These are phyloP conservation scores for Thunnus albacares DNA, from an alignment of 2,797 vertebrate species.

Conservation along the genomic window DNA sequence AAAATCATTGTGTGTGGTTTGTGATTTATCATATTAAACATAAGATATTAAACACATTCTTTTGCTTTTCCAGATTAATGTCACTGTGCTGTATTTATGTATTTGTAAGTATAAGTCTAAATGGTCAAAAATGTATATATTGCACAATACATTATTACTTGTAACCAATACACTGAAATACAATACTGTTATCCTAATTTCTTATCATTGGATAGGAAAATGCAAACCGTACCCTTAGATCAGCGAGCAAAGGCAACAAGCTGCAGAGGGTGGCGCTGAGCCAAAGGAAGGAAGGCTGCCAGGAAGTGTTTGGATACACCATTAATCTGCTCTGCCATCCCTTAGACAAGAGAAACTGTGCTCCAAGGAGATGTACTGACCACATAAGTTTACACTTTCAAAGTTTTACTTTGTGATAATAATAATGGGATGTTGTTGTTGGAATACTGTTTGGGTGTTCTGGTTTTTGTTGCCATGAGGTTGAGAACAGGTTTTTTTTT, in stretches of 20 bases:
- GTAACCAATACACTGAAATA: not conserved
- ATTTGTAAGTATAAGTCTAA: not conserved
- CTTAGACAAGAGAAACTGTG: constrained; percentile 33
- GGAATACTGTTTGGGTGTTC: not conserved
- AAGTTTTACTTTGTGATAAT: constrained; percentile 10
- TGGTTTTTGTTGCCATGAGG: not conserved
- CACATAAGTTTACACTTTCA: constrained; percentile 29
- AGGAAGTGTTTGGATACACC: constrained; percentile 41
- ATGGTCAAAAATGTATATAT: not conserved
- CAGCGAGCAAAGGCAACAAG: constrained; percentile 16
- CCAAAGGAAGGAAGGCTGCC: constrained; percentile 40
- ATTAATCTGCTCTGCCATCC: constrained; percentile 54
- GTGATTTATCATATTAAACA: not conserved
- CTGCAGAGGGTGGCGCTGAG: constrained; percentile 42
- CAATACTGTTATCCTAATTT: constrained; percentile 11
- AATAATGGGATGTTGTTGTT: not conserved
- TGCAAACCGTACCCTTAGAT: not conserved
- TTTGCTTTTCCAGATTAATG: not conserved
- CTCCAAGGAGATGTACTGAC: constrained; percentile 24
- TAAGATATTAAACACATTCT: not conserved
- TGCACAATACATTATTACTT: not conserved
- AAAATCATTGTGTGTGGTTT: not conserved
- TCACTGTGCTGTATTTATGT: not conserved
- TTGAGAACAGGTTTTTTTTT: not conserved
- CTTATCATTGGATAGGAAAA: not conserved